phyloP scores from a whole-genome alignment of 2,888 invertebrate species.

The Nebria salina region DNA sequence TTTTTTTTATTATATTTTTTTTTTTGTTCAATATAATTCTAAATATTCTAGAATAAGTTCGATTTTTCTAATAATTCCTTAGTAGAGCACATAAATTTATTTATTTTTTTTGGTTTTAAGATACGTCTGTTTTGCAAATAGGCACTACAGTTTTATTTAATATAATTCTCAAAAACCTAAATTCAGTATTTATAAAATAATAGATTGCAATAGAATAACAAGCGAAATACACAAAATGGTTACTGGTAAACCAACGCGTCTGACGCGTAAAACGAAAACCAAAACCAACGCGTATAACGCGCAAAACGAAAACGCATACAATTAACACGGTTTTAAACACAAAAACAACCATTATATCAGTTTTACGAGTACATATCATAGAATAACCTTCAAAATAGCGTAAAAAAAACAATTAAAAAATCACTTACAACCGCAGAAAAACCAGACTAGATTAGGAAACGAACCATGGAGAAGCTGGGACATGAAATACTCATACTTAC shows the following conservation, averaged over 20 bases:
- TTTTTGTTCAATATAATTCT: slow-evolving; percentile 19
- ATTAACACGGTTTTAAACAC: too few relatives aligned
- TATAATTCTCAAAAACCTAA: slow-evolving; percentile 27
- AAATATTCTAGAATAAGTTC: slow-evolving; percentile 38
- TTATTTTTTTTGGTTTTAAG: slow-evolving; percentile 26
- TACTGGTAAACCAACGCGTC: not conserved
- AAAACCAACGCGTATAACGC: too few relatives aligned
- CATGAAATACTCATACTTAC: too few relatives aligned
- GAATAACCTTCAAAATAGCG: too few relatives aligned
- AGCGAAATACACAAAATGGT: not conserved
- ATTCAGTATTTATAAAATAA: not conserved
- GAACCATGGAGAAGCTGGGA: too few relatives aligned
- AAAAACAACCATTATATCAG: too few relatives aligned
- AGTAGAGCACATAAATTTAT: slow-evolving; percentile 40
- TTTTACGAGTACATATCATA: too few relatives aligned
- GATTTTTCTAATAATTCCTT: slow-evolving; percentile 36
- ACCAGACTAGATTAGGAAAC: too few relatives aligned
- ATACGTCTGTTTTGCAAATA: slow-evolving; percentile 42
- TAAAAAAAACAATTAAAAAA: too few relatives aligned
- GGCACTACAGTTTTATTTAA: slow-evolving; percentile 44
- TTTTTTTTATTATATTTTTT: slow-evolving; percentile 17
- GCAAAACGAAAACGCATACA: too few relatives aligned
- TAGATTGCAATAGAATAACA: not conserved
- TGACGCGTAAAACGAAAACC: too few relatives aligned
- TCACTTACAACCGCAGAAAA: too few relatives aligned